Evolutionary conservation across 2,797 vertebrate genomes (phyloP).

Genomic region (Siniperca undulata): DNA sequence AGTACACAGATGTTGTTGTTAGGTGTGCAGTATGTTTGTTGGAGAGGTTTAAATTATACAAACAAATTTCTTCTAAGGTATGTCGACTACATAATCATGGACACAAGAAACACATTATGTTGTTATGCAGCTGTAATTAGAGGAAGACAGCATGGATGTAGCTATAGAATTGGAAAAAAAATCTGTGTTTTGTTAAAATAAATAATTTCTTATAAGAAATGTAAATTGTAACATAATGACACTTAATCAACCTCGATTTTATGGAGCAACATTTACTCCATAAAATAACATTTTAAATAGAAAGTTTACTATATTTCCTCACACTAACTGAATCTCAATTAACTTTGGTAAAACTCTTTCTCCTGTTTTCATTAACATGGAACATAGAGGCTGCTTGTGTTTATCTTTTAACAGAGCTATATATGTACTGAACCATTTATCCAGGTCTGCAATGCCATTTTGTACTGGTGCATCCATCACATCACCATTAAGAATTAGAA

Average conservation of each 20-base stretch:
- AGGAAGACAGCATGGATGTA: neutral
- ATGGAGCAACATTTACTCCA: neutral
- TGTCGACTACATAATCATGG: neutral
- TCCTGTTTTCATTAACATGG: constrained; percentile 20
- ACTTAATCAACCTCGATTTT: neutral
- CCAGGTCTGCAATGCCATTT: constrained; percentile 40
- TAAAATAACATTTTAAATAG: neutral
- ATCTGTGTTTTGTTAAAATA: neutral
- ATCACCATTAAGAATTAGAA: constrained; percentile 70
- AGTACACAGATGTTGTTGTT: constrained; percentile 18
- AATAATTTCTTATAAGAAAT: neutral
- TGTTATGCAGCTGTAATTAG: neutral
- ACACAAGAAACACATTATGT: neutral
- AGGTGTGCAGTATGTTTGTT: neutral
- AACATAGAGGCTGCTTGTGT: constrained; percentile 29
- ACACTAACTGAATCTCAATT: neutral
- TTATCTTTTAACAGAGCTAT: constrained; percentile 42
- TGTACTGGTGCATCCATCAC: constrained; percentile 60
- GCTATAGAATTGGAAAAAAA: neutral
- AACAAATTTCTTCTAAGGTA: constrained; percentile 9
- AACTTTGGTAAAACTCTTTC: constrained; percentile 25
- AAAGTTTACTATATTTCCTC: neutral
- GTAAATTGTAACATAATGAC: neutral
- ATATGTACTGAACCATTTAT: constrained; percentile 57
- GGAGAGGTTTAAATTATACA: neutral